A percentile compares a stretch with the other conserved stretches of the same genome.
Conservation (phyloP, 1,140 invertebrate genomes). For the Dryas iulia region DNA sequence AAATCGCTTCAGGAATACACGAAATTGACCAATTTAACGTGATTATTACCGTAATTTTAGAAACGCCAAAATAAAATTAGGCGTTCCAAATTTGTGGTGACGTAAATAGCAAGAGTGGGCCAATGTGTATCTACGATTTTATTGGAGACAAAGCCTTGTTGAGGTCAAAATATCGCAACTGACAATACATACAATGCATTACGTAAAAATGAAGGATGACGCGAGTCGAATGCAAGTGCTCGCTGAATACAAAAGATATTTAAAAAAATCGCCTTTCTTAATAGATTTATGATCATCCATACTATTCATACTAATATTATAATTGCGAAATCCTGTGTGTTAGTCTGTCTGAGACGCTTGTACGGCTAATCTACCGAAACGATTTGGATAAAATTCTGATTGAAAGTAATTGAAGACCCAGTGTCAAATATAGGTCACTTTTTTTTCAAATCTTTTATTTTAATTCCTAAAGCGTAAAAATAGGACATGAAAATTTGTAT, state of each 20-base stretch:
- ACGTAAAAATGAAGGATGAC: constrained; percentile 19
- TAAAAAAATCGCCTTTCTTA: constrained; percentile 12
- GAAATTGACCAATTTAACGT: neutral
- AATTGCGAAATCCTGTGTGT: too few species aligned
- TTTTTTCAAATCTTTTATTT: too few species aligned
- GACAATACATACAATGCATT: constrained; percentile 13
- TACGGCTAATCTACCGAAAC: too few species aligned
- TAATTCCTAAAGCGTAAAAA: too few species aligned
- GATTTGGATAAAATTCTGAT: too few species aligned
- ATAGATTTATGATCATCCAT: constrained; percentile 9
- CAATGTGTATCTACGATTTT: neutral
- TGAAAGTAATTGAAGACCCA: too few species aligned
- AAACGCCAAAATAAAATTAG: neutral
- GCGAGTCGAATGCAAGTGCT: constrained; percentile 8
- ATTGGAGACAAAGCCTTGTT: constrained; percentile 15
- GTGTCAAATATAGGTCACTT: too few species aligned
- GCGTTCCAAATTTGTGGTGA: neutral
- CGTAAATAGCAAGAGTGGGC: neutral
- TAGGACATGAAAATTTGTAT: too few species aligned
- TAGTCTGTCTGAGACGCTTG: too few species aligned
- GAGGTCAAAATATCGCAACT: constrained; percentile 16
- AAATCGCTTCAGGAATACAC: constrained; percentile 6
- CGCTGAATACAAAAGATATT: constrained; percentile 15
- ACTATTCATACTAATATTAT: too few species aligned
- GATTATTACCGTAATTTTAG: neutral